phyloP scores from a whole-genome alignment of 2,113 vertebrate genomes.

The Numida meleagris region DNA sequence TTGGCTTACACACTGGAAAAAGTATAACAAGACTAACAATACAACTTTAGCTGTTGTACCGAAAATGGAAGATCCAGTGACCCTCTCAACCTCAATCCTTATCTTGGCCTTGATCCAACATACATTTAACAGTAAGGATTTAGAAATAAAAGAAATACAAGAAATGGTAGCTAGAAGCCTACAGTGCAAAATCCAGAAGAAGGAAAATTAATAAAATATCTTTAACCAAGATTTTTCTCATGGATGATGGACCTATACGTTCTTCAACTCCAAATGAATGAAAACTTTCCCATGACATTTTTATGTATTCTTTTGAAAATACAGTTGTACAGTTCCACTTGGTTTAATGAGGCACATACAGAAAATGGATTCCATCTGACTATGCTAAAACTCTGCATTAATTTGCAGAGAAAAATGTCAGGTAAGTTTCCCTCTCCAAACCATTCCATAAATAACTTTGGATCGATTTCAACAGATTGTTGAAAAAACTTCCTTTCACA shows the following conservation, averaged over 20 bases:
- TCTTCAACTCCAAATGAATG: not conserved
- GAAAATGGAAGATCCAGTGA: not conserved
- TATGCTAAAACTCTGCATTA: not conserved
- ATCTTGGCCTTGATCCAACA: not conserved
- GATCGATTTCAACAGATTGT: not conserved
- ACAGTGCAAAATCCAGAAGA: not conserved
- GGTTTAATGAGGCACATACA: not conserved
- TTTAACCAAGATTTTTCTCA: not conserved
- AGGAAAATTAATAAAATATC: not conserved
- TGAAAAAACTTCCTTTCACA: not conserved
- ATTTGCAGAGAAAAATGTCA: slow-evolving; percentile 39
- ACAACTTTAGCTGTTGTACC: not conserved
- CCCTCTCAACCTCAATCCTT: not conserved
- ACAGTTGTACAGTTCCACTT: not conserved
- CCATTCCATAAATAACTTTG: not conserved
- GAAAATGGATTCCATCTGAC: slow-evolving; percentile 14
- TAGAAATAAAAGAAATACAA: not conserved
- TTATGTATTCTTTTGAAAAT: not conserved
- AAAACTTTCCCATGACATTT: not conserved
- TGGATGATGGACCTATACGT: not conserved
- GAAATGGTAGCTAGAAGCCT: not conserved
- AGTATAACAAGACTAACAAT: not conserved
- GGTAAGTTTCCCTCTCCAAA: not conserved
- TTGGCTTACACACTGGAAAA: not conserved
- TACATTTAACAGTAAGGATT: not conserved